phyloP scores from a whole-genome alignment of 2,113 vertebrate genomes.

The Pangasianodon gigas region DNA sequence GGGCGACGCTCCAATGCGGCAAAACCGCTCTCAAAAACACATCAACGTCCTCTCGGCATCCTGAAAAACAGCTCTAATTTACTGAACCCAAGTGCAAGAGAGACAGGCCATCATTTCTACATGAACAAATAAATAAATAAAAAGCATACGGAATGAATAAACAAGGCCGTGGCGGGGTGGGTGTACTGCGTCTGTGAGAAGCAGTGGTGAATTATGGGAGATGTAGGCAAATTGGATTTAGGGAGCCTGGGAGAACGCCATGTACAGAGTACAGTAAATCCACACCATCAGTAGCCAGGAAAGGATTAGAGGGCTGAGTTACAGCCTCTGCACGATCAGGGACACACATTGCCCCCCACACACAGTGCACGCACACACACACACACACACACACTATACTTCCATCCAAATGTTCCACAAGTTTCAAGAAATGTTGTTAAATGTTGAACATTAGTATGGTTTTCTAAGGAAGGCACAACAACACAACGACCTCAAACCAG shows the following conservation, averaged over 20 bases:
- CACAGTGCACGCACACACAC: slow-evolving; percentile 44
- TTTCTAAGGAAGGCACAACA: neutral
- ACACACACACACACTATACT: neutral
- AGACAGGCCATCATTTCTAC: slow-evolving; percentile 64
- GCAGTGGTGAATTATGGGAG: slow-evolving; percentile 66
- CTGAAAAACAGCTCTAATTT: slow-evolving; percentile 63
- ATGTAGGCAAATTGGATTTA: slow-evolving; percentile 50
- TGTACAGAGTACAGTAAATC: slow-evolving; percentile 69
- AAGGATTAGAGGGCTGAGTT: slow-evolving; percentile 68
- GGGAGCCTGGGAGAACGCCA: slow-evolving; percentile 55
- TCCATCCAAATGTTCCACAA: neutral
- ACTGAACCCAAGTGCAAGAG: slow-evolving; percentile 40
- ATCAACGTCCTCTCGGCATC: neutral
- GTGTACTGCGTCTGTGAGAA: slow-evolving; percentile 59
- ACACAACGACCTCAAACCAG: neutral
- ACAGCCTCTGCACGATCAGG: slow-evolving; percentile 51
- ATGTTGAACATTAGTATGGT: neutral
- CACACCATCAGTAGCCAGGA: slow-evolving; percentile 56
- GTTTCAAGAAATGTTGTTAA: neutral
- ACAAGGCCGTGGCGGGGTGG: slow-evolving; percentile 57
- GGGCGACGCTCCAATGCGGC: slow-evolving; percentile 27
- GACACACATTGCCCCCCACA: slow-evolving; percentile 41
- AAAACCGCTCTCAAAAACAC: neutral
- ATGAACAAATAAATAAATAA: slow-evolving; percentile 68
- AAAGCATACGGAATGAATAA: slow-evolving; percentile 61